phyloP scores from a whole-genome alignment of 1,140 invertebrate genomes.

The Metopolophium dirhodum region DNA sequence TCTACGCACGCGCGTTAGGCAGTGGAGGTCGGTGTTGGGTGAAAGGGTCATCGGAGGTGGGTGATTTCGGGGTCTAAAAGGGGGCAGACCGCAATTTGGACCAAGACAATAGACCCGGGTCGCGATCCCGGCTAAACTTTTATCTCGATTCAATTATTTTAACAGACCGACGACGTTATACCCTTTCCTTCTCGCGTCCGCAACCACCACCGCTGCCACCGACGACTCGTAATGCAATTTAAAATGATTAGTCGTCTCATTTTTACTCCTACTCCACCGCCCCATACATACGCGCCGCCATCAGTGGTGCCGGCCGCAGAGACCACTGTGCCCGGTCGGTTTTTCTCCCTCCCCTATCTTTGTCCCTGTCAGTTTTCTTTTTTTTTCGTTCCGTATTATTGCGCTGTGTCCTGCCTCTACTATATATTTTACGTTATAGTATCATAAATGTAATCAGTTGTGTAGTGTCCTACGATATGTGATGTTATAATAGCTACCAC shows the following conservation, averaged over 20 bases:
- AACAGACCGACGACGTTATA: slow-evolving; percentile 54
- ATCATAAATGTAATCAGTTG: slow-evolving; percentile 22
- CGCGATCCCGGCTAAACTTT: slow-evolving; percentile 50
- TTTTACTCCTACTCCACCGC: not conserved
- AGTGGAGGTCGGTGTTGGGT: not conserved
- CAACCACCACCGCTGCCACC: not conserved
- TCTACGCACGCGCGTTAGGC: not conserved
- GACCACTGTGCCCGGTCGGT: not conserved
- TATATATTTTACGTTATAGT: not conserved
- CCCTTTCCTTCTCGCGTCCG: not conserved
- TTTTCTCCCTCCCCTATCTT: not conserved
- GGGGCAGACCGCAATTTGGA: slow-evolving; percentile 41
- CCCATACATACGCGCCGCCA: not conserved
- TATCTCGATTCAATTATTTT: slow-evolving; percentile 58
- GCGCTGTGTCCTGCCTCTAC: not conserved
- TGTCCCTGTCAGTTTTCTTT: not conserved
- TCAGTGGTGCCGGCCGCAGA: not conserved
- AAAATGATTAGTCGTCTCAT: slow-evolving; percentile 55
- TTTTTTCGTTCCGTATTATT: not conserved
- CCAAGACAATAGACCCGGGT: slow-evolving; percentile 51
- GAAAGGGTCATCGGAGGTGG: not conserved
- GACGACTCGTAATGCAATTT: slow-evolving; percentile 48
- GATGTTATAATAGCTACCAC: no score
- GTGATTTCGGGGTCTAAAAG: slow-evolving; percentile 25
- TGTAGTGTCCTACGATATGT: not conserved